These are phyloP conservation scores for Illadopsis cleaveri DNA, from an alignment of 2,113 vertebrate species.

Conservation along the genomic window DNA sequence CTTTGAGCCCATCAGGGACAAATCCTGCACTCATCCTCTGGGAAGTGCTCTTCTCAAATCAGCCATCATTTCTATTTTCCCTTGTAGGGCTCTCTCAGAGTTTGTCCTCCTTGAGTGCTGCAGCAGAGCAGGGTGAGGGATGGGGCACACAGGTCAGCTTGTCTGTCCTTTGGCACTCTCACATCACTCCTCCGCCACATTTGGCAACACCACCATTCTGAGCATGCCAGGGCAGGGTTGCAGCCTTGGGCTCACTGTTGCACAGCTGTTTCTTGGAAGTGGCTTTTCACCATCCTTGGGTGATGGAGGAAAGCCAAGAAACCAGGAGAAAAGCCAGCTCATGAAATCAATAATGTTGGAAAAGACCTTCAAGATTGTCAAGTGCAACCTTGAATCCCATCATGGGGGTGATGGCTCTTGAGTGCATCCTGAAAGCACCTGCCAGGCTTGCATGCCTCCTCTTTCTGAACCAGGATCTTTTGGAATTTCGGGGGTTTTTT, in stretches of 20 bases:
- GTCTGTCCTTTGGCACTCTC: neutral
- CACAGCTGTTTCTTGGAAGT: neutral
- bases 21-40: neutral
- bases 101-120: fast-evolving
- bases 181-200: fast-evolving
- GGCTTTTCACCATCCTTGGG: neutral
- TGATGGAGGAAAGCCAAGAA: neutral
- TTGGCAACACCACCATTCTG: fast-evolving
- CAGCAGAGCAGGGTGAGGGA: neutral
- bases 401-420: neutral
- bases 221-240: neutral
- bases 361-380: neutral
- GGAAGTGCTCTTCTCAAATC: neutral
- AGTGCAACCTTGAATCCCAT: neutral
- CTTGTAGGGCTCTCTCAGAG: neutral
- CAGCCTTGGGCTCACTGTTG: neutral
- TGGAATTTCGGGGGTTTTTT: fast-evolving
- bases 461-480: neutral
- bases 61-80: neutral
- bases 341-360: neutral
- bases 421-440: neutral
- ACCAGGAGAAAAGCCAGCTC: neutral
- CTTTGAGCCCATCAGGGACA: neutral
- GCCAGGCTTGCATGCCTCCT: neutral
- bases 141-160: neutral